Evolutionary conservation across 2,888 invertebrate species (phyloP).

Genomic region (Aspidiotus destructor): DNA sequence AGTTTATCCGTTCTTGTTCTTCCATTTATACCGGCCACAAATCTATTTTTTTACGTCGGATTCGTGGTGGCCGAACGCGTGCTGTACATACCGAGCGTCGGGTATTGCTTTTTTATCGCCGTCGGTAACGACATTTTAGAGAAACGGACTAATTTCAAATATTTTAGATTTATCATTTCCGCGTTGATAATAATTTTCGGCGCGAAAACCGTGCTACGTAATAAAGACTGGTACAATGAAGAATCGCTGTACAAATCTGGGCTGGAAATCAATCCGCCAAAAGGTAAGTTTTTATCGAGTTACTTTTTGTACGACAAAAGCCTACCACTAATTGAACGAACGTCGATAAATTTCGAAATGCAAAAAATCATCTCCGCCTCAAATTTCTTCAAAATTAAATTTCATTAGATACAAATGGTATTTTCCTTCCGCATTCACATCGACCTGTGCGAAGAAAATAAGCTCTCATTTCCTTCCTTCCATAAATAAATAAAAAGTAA

Average conservation of each 20-base stretch:
- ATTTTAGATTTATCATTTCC: slow-evolving; percentile 39
- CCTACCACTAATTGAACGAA: too few species aligned
- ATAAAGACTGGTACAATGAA: slow-evolving; percentile 85
- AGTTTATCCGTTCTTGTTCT: slow-evolving; percentile 63
- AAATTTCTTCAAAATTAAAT: too few species aligned
- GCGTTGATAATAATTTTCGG: slow-evolving; percentile 58
- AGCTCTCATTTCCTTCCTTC: too few species aligned
- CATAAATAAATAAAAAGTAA: too few species aligned
- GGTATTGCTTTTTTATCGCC: slow-evolving; percentile 81
- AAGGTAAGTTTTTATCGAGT: slow-evolving; percentile 56
- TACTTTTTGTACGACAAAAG: not conserved
- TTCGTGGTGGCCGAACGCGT: slow-evolving; percentile 96
- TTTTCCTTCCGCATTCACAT: too few species aligned
- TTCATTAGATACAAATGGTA: too few species aligned
- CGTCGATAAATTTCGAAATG: too few species aligned
- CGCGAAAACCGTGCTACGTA: slow-evolving; percentile 67
- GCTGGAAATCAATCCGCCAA: slow-evolving; percentile 87
- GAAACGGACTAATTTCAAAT: slow-evolving; percentile 24
- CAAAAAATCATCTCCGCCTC: too few species aligned
- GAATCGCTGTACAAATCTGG: slow-evolving; percentile 88
- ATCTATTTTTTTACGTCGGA: slow-evolving; percentile 94
- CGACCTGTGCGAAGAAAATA: too few species aligned
- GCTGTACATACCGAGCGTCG: slow-evolving; percentile 91
- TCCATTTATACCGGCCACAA: slow-evolving; percentile 91
- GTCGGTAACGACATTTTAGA: slow-evolving; percentile 52